Evolutionary conservation across 2,797 vertebrate species (phyloP).

Genomic region (Notolabrus celidotus): DNA sequence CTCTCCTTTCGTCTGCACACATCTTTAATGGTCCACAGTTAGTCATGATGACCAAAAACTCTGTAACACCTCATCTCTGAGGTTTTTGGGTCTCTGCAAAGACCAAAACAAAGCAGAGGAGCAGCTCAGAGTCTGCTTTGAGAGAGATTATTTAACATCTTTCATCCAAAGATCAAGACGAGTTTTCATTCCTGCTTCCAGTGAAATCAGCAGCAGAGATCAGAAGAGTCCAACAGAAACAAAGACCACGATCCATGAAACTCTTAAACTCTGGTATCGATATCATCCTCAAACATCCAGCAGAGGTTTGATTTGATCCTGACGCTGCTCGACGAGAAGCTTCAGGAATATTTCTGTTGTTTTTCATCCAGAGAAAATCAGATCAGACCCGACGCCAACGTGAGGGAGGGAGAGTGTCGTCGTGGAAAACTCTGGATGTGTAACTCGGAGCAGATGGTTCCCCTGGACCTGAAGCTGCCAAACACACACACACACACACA

Average conservation of each 20-base stretch:
- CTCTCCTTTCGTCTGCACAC: too few species aligned
- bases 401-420: conserved; percentile 56
- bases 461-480: conserved; percentile 63
- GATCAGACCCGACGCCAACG: conserved; percentile 44
- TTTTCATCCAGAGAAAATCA: conserved; percentile 58
- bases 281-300: neutral
- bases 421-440: conserved; percentile 73
- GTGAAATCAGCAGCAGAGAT: neutral
- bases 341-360: conserved; percentile 62
- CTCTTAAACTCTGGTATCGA: neutral
- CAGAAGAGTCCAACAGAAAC: conserved; percentile 25
- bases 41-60: too few species aligned
- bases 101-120: too few species aligned
- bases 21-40: too few species aligned
- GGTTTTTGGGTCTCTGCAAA: too few species aligned
- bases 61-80: too few species aligned
- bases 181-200: too few species aligned
- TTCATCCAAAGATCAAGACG: too few species aligned
- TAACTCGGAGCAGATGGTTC: conserved; percentile 80
- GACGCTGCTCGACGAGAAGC: conserved; percentile 16
- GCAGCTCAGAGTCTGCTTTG: too few species aligned
- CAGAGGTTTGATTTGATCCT: neutral
- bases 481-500: conserved; percentile 19
- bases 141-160: too few species aligned
- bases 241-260: neutral